Evolutionary conservation across 2,113 vertebrate species (phyloP), one percentile per base, ranked within the genome.

Genomic region (Oreochromis tanganicae): DNA sequence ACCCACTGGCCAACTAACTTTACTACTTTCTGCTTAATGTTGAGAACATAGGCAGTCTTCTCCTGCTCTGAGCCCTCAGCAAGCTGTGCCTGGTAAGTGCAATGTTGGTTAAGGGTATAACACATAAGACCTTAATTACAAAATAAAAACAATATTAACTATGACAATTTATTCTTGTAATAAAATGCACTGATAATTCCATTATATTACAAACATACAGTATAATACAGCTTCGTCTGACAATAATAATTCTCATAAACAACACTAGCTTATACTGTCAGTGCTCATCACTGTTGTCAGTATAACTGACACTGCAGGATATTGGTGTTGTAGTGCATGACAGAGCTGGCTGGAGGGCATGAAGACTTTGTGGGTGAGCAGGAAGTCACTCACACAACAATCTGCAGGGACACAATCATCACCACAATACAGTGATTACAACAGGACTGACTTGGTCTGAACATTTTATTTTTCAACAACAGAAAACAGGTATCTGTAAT

Each of bases 321-420:
- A 99, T 97, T 99, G 98, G 88, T 98, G 97, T 85, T 97, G 97
- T 50, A 99, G 95, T 6, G 97, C 97, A 1, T 95, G 81, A 81
- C 98, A 99, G 91, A 99, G 97, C 93, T 97, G 98, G 3, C 96
- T 86, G 43, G 96, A 98, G 2, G 98, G 97, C 98, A 99, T 98
- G 97, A 99, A 99, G 81, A 99, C 94, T 11, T 96, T 97, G 94
- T 99, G 97, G 0, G 97, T 98, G 89, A 99, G 96, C 59, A 99
- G 96, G 87, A 99, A 99, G 93, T 99, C 98, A 2, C 95, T 97
- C 87, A 97, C 96, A 80, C 97, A 97, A 0, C 97, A 96, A 86
- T 98, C 98, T 99, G 96, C 1, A 57, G 90, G 90, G 11, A 85
- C 7, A 95, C 19, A 83, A 63, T 56, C 66, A 21, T 27, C 83